A percentile compares a stretch with the other conserved stretches of the same genome.
Conservation (phyloP, 2,113 vertebrate genomes). For the Oryzias javanicus region DNA sequence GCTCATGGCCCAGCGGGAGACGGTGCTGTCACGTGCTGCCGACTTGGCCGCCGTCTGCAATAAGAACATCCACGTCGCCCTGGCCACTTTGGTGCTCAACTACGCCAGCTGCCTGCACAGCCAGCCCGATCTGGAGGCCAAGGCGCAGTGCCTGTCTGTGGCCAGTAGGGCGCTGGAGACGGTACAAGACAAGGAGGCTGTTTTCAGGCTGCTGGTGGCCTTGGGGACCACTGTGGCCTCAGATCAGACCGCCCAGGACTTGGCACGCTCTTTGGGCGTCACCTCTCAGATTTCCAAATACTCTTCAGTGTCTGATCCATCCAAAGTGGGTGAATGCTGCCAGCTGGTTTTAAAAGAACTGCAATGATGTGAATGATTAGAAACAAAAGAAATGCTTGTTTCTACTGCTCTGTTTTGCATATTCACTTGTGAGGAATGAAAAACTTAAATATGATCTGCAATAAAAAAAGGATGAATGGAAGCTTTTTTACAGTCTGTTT, state of each 20-base stretch:
- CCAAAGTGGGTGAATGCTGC: conserved; percentile 94
- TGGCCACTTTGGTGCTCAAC: conserved; percentile 92
- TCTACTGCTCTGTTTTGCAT: conserved; percentile 40
- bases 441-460: conserved; percentile 46
- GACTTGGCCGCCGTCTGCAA: conserved; percentile 86
- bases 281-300: conserved; percentile 93
- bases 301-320: conserved; percentile 86
- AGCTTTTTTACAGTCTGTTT: conserved; percentile 22
- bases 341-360: conserved; percentile 90
- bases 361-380: conserved; percentile 66
- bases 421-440: conserved; percentile 38
- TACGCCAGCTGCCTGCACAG: conserved; percentile 89
- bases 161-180: conserved; percentile 91
- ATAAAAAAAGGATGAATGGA: conserved; percentile 53
- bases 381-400: conserved; percentile 30
- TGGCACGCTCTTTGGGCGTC: conserved; percentile 93
- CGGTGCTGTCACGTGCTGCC: conserved; percentile 85
- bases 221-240: conserved; percentile 91
- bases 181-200: conserved; percentile 92
- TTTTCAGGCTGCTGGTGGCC: conserved; percentile 94
- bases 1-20: conserved; percentile 88
- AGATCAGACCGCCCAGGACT: conserved; percentile 86
- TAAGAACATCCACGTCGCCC: conserved; percentile 95
- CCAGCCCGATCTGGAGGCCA: conserved; percentile 88
- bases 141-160: conserved; percentile 96